Evolutionary conservation across 2,797 vertebrate genomes (phyloP).

Genomic region (Lacerta viridis): DNA sequence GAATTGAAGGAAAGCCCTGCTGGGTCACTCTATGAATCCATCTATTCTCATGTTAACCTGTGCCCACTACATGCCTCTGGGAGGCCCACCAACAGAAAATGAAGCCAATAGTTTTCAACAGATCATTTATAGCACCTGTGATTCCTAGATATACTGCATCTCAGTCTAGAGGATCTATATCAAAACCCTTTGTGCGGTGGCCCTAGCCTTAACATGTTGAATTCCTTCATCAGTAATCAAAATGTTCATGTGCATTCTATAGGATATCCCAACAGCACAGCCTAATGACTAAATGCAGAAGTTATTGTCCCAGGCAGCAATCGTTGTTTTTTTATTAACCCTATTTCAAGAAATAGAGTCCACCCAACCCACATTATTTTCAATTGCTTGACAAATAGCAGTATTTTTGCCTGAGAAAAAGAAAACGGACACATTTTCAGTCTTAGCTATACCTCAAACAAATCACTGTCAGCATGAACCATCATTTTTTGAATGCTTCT

Average conservation of each 20-base stretch:
- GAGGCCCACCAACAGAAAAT: no score
- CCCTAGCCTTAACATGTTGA: background rate
- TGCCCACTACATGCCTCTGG: no score
- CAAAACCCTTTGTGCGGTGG: no score
- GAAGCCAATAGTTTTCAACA: background rate
- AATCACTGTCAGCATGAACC: conserved; percentile 76
- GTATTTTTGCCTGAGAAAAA: conserved; percentile 40
- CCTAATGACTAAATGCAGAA: background rate
- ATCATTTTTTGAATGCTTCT: conserved; percentile 70
- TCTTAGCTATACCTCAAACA: conserved; percentile 71
- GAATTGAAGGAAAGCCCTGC: background rate
- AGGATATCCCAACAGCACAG: background rate
- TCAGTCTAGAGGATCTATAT: background rate
- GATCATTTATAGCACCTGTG: background rate
- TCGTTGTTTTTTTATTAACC: background rate
- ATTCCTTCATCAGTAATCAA: background rate
- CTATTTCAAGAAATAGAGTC: background rate
- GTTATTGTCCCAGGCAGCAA: background rate
- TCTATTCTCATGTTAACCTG: background rate
- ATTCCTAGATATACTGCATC: background rate
- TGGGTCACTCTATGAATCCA: background rate
- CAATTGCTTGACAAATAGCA: background rate
- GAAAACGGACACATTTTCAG: conserved; percentile 33
- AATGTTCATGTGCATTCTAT: background rate
- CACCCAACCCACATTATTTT: conserved; percentile 10